Evolutionary conservation across 2,888 invertebrate species (phyloP).

Genomic region (Xanthia togata): DNA sequence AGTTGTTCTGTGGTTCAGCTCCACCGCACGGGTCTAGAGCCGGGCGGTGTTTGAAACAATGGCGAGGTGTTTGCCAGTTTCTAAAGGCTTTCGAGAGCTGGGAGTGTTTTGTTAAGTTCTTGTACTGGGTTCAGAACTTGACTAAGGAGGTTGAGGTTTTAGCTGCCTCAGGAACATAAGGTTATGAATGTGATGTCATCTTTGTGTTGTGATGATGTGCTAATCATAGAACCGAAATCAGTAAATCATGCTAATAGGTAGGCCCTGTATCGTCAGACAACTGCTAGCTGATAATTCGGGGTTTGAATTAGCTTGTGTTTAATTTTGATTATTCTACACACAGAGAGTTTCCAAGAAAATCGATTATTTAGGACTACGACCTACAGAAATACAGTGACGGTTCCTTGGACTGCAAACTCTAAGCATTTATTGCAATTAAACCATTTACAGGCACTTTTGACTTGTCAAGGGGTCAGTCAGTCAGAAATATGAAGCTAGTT

Average conservation of each 20-base stretch:
- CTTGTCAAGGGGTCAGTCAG: too few species aligned
- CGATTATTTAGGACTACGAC: not conserved
- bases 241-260: not conserved
- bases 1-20: conserved; percentile 39
- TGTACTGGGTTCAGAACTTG: not conserved
- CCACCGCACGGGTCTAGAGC: not conserved
- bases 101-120: conserved; percentile 20
- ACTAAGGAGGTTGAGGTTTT: not conserved
- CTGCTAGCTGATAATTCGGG: not conserved
- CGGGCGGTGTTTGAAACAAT: conserved; percentile 48
- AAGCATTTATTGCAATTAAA: too few species aligned
- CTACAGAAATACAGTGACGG: not conserved
- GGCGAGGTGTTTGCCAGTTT: conserved; percentile 27
- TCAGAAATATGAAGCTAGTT: too few species aligned
- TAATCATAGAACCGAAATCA: not conserved
- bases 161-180: not conserved
- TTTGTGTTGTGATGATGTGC: not conserved
- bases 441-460: too few species aligned
- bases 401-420: not conserved
- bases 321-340: not conserved
- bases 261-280: not conserved
- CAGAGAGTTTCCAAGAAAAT: not conserved
- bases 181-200: not conserved
- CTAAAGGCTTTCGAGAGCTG: conserved; percentile 29
- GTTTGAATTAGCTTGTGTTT: not conserved